phyloP scores from a whole-genome alignment of 2,797 vertebrate species.

The Ataeniobius toweri region DNA sequence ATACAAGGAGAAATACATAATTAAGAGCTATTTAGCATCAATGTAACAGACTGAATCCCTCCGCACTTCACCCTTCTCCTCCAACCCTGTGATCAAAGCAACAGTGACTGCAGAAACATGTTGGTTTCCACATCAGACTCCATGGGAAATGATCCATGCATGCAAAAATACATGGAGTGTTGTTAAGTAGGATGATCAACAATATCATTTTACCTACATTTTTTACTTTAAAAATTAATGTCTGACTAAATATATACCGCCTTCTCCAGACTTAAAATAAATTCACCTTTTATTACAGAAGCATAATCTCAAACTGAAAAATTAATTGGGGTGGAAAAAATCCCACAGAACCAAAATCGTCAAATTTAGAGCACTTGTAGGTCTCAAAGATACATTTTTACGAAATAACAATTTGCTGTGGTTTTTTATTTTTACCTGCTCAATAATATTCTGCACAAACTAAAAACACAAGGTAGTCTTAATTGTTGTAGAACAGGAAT shows the following conservation, averaged over 20 bases:
- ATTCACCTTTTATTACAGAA: background rate
- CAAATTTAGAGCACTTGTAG: background rate
- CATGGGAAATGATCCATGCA: background rate
- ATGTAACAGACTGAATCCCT: background rate
- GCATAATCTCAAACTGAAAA: background rate
- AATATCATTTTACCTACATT: background rate
- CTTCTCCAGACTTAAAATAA: background rate
- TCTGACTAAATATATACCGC: too few relatives aligned
- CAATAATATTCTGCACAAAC: background rate
- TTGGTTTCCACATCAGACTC: background rate
- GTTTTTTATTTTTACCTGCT: background rate
- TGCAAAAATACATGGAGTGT: background rate
- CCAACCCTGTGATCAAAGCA: too few relatives aligned
- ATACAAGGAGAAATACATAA: background rate
- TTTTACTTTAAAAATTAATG: background rate
- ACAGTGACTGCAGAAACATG: too few relatives aligned
- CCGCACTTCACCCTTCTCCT: too few relatives aligned
- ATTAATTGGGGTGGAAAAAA: background rate
- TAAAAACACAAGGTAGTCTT: background rate
- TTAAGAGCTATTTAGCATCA: background rate
- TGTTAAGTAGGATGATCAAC: background rate
- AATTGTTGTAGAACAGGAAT: background rate
- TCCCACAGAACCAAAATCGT: too few relatives aligned
- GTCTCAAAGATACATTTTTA: background rate
- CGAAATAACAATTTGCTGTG: background rate